Evolutionary conservation across 1,140 invertebrate genomes (phyloP), one percentile per base, ranked within the genome.

Genomic region (Antheraea pernyi): DNA sequence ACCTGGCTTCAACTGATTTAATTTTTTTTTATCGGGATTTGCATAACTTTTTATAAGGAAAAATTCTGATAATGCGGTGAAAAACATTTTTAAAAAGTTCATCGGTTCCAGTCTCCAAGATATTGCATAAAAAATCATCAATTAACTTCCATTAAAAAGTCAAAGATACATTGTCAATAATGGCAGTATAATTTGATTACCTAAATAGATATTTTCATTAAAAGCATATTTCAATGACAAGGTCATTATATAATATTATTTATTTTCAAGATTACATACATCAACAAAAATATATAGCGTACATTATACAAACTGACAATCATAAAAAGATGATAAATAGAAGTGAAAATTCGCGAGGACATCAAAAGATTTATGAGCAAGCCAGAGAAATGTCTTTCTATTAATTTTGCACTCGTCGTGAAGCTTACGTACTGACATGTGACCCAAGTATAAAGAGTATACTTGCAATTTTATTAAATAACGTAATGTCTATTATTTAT

Each of bases 341-440:
- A 53, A 53, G 46, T 53, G 46, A 53, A 53, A 53, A 53, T 53
- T 53, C 46, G 11, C 46, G 46, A 53, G 46, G 46, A 53, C 46
- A n/a, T 53, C 46, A 53, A 13, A 53, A 53, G 46, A 53, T 53
- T 53, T 53, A 53, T 53, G 46, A 53, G 46, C 6, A 53, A 53
- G 46, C 46, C 46, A 16, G 46, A 53, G 46, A 53, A 53, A 53
- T 53, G 46, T 53, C 16, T 53, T 53, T 53, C 46, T 53, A 53
- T 53, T 53, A 53, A 53, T 53, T 53, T 53, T 53, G 46, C 46
- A 53, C 46, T 53, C 46, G 46, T 53, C 46, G 46, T 53, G 46
- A 53, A 53, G 46, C 46, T 53, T 53, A 53, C 46, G 46, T 53
- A 53, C 46, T 53, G 46, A 53, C 46, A 53, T 53, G 46, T 53